Evolutionary conservation across 1,140 invertebrate genomes (phyloP), one percentile per base, ranked within the genome.

Genomic region (Bombus polaris): DNA sequence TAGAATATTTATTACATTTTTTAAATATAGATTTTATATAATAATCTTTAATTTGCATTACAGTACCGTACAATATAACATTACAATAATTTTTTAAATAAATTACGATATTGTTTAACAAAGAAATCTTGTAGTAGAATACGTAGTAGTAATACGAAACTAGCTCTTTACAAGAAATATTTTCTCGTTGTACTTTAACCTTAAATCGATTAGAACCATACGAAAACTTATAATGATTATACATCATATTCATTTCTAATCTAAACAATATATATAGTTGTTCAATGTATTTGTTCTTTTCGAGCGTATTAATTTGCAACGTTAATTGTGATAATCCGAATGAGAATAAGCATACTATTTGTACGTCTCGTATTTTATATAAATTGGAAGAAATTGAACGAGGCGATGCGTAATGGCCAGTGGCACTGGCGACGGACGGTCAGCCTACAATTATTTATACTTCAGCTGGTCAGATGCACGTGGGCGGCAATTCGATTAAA

Each of bases 371-470:
- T 68, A 59, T 82, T 85, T 88, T 66, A 44, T 74, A 28, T n/a
- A 81, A 73, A 81, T 73, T 73, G 47, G 72, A 86, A n/a, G 75
- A 74, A 83, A 75, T 80, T 78, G 77, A 83, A 84, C 59, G 47
- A 47, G 39, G 53, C 32, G 59, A 73, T 37, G 74, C 25, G 42
- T 65, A 83, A 83, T 72, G 81, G 73, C 44, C 68, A 80, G 32
- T 37, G 59, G 32, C 71, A 66, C 44, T 35, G 57, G 42, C 70
- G 53, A 53, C 57, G 62, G 32, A 57, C 39, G 53, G 70, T 37
- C 71, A 35, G 75, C 74, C 18, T 39, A 53, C 79, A 87, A 87
- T 88, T 87, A 87, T 88, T 88, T 83, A 81, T 73, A 74, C 71
- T 85, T 81, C 35, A 73, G 72, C 47, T 80, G 44, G 18, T 66